Percentiles rank a stretch among this genome's conserved stretches.
These are phyloP conservation scores for Dilophus febrilis DNA, from an alignment of 2,888 invertebrate species.

Conservation along the genomic window DNA sequence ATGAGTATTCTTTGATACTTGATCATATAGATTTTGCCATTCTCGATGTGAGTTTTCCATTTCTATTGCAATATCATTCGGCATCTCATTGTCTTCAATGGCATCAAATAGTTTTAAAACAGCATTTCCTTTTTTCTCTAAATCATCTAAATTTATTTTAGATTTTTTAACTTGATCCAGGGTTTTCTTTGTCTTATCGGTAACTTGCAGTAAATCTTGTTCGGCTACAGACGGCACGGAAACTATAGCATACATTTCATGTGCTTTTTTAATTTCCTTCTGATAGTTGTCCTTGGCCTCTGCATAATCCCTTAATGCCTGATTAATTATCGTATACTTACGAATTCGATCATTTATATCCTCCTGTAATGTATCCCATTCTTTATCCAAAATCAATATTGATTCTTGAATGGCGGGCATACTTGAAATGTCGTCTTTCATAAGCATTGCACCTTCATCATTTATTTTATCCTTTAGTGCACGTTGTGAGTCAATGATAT, in stretches of 20 bases:
- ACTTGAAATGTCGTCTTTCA: slow-evolving; percentile 67
- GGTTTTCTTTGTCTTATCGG: slow-evolving; percentile 60
- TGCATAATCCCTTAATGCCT: slow-evolving; percentile 55
- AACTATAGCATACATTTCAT: slow-evolving; percentile 43
- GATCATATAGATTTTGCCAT: slow-evolving; percentile 56
- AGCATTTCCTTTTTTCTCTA: slow-evolving; percentile 48
- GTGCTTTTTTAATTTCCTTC: slow-evolving; percentile 50
- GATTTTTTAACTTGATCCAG: slow-evolving; percentile 58
- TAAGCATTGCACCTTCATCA: slow-evolving; percentile 57
- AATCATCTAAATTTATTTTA: slow-evolving; percentile 57
- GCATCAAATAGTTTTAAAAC: slow-evolving; percentile 30
- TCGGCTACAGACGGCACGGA: slow-evolving; percentile 54
- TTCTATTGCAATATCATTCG: slow-evolving; percentile 25
- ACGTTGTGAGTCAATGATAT: slow-evolving; percentile 38
- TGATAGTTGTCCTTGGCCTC: slow-evolving; percentile 54
- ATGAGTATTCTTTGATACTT: slow-evolving; percentile 55
- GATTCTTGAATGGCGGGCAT: slow-evolving; percentile 66
- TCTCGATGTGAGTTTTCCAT: slow-evolving; percentile 43
- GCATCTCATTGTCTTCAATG: slow-evolving; percentile 31
- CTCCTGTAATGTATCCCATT: slow-evolving; percentile 65
- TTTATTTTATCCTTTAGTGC: slow-evolving; percentile 53
- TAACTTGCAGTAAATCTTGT: slow-evolving; percentile 48
- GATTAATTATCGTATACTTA: slow-evolving; percentile 53
- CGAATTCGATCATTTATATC: slow-evolving; percentile 55
- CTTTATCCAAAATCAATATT: slow-evolving; percentile 56